Evolutionary conservation across 2,113 vertebrate genomes (phyloP).

Genomic region (Cavia aperea): DNA sequence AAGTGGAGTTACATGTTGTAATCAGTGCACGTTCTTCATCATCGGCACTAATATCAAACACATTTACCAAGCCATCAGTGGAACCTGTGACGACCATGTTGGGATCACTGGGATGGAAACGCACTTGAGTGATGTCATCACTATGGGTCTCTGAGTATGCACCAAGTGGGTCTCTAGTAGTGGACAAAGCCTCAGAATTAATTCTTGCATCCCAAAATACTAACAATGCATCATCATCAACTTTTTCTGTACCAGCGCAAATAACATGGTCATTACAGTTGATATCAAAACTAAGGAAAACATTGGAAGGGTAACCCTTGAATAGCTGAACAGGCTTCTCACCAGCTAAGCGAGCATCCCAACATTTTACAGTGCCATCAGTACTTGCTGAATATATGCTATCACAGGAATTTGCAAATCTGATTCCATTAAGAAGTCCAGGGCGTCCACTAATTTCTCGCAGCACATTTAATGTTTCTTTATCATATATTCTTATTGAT

Average conservation of each 20-base stretch:
- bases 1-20: constrained; percentile 88
- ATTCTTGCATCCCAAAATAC: constrained; percentile 92
- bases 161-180: constrained; percentile 79
- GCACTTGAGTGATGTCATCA: constrained; percentile 90
- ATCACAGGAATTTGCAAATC: constrained; percentile 75
- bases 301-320: constrained; percentile 79
- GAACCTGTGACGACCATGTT: constrained; percentile 85
- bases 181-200: constrained; percentile 50
- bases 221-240: constrained; percentile 82
- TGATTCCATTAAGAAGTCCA: constrained; percentile 77
- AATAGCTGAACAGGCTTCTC: constrained; percentile 77
- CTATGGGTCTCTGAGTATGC: constrained; percentile 93
- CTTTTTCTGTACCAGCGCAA: constrained; percentile 91
- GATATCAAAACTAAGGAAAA: constrained; percentile 87
- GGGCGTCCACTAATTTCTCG: constrained; percentile 73
- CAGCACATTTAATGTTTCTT: constrained; percentile 77
- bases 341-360: constrained; percentile 82
- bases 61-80: constrained; percentile 92
- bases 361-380: constrained; percentile 81
- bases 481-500: constrained; percentile 80
- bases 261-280: constrained; percentile 82
- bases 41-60: constrained; percentile 87
- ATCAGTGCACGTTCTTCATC: constrained; percentile 88
- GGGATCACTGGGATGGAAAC: constrained; percentile 86
- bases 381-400: constrained; percentile 82